Base-by-base conservation (phyloP, 2,888 invertebrate species). In the Andricus curvator region DNA sequence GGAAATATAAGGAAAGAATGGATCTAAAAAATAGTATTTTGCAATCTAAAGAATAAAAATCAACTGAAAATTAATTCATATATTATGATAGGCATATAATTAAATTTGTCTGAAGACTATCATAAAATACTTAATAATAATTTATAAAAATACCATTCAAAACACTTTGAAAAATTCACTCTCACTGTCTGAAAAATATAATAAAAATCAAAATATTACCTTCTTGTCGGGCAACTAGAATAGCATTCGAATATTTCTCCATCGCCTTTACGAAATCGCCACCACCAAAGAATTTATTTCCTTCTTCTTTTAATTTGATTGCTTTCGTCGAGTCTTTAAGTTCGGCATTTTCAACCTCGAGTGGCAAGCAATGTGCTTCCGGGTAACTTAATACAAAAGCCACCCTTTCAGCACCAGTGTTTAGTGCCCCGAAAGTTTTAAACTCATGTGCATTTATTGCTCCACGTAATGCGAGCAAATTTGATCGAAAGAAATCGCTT, bases 281-380 rank as follows among this genome's bases (percentile, higher is more conserved):
- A 86, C 94, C 94, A 85, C 95, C 95, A 87, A 97, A 97, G 8
- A 95, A 95, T 82, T 94, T 93, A 89, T 97, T 97, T 4, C 97
- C 97, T 81, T 94, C 94, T 86, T 95, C 94, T 92, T 97, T 97
- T 56, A 95, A 92, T 82, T 93, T 93, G n/a, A 94, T 93, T 13
- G 97, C 95, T 88, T 94, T 93, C 80, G 94, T 93, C 11, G 93
- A 90, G 90, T 94, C 94, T 92, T 97, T 96, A 81, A 93, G 93
- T 91, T 93, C 91, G 91, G 94, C 89, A 83, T 92, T 90, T 88
- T 93, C 89, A 91, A 94, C 93, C 91, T 94, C 93, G 91, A 96
- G 86, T 84, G 94, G 91, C 88, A 94, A 89, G 88, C 91, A 86
- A 85, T 93, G 88, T 89, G 95, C 89, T 93, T 93, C 92, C 15